Percentiles rank a stretch among this genome's conserved stretches.
phyloP scores from a whole-genome alignment of 2,113 vertebrate species.

The Thermophis baileyi region DNA sequence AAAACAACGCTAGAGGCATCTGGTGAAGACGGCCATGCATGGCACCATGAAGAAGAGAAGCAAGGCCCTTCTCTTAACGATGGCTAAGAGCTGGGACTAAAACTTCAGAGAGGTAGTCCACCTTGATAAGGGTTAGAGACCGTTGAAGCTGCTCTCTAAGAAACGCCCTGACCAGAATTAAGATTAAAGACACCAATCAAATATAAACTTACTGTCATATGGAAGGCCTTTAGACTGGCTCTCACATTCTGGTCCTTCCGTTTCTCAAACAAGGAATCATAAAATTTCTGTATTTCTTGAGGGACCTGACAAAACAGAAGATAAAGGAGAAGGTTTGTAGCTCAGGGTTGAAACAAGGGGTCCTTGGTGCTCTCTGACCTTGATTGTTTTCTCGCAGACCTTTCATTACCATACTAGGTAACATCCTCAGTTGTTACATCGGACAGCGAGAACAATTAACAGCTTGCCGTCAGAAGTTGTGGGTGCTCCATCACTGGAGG shows the following conservation, averaged over 20 bases:
- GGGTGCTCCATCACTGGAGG: too few relatives aligned
- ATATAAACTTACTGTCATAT: constrained; percentile 74
- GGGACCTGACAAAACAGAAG: constrained; percentile 71
- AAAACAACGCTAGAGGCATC: too few relatives aligned
- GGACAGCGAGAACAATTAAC: neutral
- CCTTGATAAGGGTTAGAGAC: too few relatives aligned
- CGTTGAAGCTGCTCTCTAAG: neutral
- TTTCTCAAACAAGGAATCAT: constrained; percentile 75
- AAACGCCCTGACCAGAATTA: neutral
- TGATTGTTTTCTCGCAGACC: neutral
- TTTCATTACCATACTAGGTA: neutral
- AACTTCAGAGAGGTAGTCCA: too few relatives aligned
- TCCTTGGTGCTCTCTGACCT: neutral
- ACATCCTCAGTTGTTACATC: neutral
- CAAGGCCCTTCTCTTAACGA: too few relatives aligned
- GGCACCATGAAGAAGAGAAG: too few relatives aligned
- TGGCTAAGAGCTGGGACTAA: neutral
- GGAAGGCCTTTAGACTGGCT: constrained; percentile 82
- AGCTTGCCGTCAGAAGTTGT: too few relatives aligned
- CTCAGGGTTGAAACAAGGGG: neutral
- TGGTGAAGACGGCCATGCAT: too few relatives aligned
- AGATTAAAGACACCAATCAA: neutral
- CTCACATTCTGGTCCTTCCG: constrained; percentile 59
- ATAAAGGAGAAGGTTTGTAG: neutral
- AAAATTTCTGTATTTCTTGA: constrained; percentile 79